Base-by-base conservation (phyloP, 1,140 invertebrate genomes). In the Atta colombica region DNA sequence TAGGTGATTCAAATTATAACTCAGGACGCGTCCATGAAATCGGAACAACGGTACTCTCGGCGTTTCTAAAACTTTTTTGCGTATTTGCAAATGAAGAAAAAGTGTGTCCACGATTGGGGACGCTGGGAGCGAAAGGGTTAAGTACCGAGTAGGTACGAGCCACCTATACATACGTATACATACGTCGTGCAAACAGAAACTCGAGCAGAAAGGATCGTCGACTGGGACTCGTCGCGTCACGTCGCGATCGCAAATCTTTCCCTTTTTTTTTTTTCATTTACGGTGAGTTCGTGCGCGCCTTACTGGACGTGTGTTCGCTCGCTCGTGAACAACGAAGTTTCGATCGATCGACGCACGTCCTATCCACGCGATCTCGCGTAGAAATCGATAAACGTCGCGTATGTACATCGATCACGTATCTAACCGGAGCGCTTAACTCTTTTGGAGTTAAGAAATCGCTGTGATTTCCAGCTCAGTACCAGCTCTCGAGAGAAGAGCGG, bases 311-410 rank as follows among this genome's bases (percentile, higher is more conserved):
- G 31, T 7, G 63, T 18, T 35, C 60, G 39, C 49, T 61, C 51
- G 25, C 21, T 51, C 61, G 51, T 55, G 63, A 60, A 86, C 71
- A 87, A 87, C 65, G 60, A 75, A 60, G 77, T 84, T 72, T 87
- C 89, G 80, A 89, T 89, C 85, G 72, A 89, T 53, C 84, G 53
- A 51, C 60, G 18, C 61, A 80, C 85, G 86, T 88, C 75, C 80
- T 58, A 77, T 45, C 74, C 75, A 81, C 77, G 68, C 86, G 89
- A 82, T 84, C 85, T 75, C 65, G 88, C 78, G 85, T 89, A 86
- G 88, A 90, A 90, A 90, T 90, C 78, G 86, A 90, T 90, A 90
- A 90, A 90, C 45, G 85, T 87, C 88, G 75, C 75, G 86, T 77
- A 81, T 53, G 88, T 77, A 87, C 89, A 77, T 87, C 75, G 85